phyloP scores from a whole-genome alignment of 1,140 invertebrate genomes.

The Adoxophyes honmai region DNA sequence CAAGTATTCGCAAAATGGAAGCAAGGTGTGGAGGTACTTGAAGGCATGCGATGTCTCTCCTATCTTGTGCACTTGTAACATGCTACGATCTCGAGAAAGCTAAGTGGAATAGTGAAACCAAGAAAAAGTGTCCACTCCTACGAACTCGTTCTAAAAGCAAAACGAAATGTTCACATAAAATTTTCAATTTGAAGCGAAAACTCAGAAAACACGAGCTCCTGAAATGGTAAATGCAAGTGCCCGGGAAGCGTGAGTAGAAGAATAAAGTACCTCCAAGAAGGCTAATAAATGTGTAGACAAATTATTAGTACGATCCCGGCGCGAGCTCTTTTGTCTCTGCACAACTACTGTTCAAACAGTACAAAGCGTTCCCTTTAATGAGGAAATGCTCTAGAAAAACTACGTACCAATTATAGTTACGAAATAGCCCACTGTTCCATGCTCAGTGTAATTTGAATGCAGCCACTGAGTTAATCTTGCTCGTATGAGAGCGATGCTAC shows the following conservation, averaged over 20 bases:
- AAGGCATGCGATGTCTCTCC: constrained; percentile 7
- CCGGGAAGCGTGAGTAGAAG: not conserved
- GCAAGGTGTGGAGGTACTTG: not conserved
- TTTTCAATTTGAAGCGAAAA: not conserved
- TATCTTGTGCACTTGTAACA: not conserved
- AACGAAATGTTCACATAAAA: not conserved
- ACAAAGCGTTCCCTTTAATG: constrained; percentile 55
- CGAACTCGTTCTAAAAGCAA: not conserved
- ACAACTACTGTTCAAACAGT: constrained; percentile 34
- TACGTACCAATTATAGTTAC: constrained; percentile 59
- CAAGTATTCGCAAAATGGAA: not conserved
- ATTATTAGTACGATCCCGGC: not conserved
- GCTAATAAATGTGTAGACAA: not conserved
- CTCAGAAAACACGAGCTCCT: not conserved
- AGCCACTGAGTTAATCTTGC: not conserved
- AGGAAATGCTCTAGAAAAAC: constrained; percentile 71
- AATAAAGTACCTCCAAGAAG: not conserved
- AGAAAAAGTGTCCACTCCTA: not conserved
- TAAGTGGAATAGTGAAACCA: not conserved
- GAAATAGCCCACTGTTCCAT: constrained; percentile 31
- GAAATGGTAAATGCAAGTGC: not conserved
- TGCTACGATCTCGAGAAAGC: not conserved
- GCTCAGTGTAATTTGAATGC: constrained; percentile 16
- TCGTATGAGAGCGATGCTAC: not conserved
- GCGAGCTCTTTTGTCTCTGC: not conserved